A percentile compares a stretch with the other conserved stretches of the same genome.
These are phyloP conservation scores for Brachionus sp. DNA, from an alignment of 1,140 invertebrate genomes.

Conservation along the genomic window DNA sequence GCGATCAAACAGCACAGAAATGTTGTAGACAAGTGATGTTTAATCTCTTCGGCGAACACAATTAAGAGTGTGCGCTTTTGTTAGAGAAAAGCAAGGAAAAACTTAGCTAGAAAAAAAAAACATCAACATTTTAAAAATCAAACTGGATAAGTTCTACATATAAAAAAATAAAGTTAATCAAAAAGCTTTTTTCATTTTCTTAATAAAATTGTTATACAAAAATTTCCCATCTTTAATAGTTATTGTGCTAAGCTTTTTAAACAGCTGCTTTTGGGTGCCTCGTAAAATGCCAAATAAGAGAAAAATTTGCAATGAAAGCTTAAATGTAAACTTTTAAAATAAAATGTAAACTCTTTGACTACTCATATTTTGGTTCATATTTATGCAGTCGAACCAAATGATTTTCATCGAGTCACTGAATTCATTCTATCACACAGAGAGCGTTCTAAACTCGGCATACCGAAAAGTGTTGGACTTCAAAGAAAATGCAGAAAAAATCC, in stretches of 20 bases:
- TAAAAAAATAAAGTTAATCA: not conserved
- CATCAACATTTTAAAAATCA: not conserved
- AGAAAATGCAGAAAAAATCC: slow-evolving; percentile 44
- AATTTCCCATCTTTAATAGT: not conserved
- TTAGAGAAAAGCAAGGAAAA: not conserved
- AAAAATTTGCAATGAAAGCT: slow-evolving; percentile 39
- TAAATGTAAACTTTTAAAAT: slow-evolving; percentile 37
- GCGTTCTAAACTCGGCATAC: slow-evolving; percentile 38
- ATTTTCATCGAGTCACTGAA: slow-evolving; percentile 42
- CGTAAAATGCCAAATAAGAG: slow-evolving; percentile 43
- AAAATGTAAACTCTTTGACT: slow-evolving; percentile 3
- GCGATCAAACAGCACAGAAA: not conserved
- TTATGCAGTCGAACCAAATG: slow-evolving; percentile 14
- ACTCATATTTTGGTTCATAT: not conserved
- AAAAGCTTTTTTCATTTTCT: not conserved
- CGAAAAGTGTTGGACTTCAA: slow-evolving; percentile 42
- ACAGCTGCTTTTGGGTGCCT: not conserved
- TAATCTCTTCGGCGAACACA: not conserved
- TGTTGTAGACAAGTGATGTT: not conserved
- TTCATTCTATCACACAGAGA: slow-evolving; percentile 6
- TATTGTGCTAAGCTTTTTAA: slow-evolving; percentile 29
- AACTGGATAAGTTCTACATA: not conserved
- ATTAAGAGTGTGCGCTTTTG: not conserved
- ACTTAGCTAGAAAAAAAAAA: slow-evolving; percentile 10
- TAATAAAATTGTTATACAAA: not conserved